These are phyloP conservation scores for Cylindroiulus punctatus DNA, from an alignment of 2,888 invertebrate species.

Conservation along the genomic window DNA sequence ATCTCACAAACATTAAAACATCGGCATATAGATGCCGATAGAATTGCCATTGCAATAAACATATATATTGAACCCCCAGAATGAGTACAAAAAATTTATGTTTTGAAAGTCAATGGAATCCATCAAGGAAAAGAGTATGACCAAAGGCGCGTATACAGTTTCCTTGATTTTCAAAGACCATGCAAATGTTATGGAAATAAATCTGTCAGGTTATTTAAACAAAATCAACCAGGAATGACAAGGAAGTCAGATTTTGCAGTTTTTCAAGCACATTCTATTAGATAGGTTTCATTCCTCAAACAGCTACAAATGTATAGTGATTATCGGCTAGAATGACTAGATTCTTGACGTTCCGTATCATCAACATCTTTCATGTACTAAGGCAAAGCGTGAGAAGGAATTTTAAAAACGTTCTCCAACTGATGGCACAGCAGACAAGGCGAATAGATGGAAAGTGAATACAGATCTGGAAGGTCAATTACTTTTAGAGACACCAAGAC, in stretches of 20 bases:
- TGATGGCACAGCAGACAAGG: neutral
- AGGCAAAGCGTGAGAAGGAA: neutral
- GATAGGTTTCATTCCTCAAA: neutral
- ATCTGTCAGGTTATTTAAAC: neutral
- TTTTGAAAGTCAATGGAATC: neutral
- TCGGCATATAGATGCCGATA: too few relatives aligned
- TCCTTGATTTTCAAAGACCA: neutral
- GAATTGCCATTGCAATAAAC: too few relatives aligned
- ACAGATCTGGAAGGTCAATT: neutral
- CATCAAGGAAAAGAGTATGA: neutral
- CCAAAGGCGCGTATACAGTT: too few relatives aligned
- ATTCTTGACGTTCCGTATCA: neutral
- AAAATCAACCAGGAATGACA: neutral
- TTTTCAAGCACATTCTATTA: neutral
- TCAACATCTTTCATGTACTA: neutral
- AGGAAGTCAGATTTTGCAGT: slow-evolving; percentile 3
- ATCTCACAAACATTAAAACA: too few relatives aligned
- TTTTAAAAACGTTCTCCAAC: neutral
- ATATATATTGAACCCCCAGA: too few relatives aligned
- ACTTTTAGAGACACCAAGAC: slow-evolving; percentile 5
- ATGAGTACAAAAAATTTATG: too few relatives aligned
- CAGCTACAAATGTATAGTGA: neutral
- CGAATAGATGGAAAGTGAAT: neutral
- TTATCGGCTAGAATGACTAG: neutral
- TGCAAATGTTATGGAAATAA: too few relatives aligned